phyloP scores from a whole-genome alignment of 2,888 invertebrate species.

The Volucella inanis region DNA sequence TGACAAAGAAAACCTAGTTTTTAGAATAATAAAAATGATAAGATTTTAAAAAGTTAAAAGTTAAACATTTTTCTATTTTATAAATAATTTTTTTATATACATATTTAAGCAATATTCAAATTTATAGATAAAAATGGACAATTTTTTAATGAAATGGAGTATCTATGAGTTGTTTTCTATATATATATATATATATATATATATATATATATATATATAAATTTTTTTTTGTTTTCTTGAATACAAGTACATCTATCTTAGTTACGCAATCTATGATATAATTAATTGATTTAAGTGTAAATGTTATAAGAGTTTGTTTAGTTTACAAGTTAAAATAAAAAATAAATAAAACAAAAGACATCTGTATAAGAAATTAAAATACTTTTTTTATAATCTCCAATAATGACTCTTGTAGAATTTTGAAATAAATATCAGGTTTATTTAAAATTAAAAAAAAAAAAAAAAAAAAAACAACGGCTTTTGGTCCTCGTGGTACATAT shows the following conservation, averaged over 20 bases:
- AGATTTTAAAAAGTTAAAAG: no score
- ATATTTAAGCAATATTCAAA: constrained; percentile 48
- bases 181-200: no score
- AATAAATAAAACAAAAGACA: no score
- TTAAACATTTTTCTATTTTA: not conserved
- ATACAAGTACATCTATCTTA: not conserved
- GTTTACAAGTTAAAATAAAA: no score
- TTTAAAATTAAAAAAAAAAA: constrained; percentile 13
- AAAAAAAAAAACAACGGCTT: not conserved
- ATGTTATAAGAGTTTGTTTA: no score
- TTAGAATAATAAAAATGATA: not conserved
- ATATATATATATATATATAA: no score
- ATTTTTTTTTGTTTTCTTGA: not conserved
- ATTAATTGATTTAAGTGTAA: no score
- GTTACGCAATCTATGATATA: no score
- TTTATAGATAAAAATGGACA: not conserved
- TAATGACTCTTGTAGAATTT: constrained; percentile 3
- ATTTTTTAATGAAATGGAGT: no score
- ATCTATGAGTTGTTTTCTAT: not conserved
- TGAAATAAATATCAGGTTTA: constrained; percentile 14
- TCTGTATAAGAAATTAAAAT: not conserved
- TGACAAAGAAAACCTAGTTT: constrained; percentile 62
- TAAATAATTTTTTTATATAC: constrained; percentile 1
- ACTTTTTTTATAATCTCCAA: not conserved
- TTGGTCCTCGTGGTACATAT: no score